Percentiles rank a stretch among this genome's conserved stretches.
Conservation (phyloP, 2,113 vertebrate genomes). For the Muscicapa adusta region DNA sequence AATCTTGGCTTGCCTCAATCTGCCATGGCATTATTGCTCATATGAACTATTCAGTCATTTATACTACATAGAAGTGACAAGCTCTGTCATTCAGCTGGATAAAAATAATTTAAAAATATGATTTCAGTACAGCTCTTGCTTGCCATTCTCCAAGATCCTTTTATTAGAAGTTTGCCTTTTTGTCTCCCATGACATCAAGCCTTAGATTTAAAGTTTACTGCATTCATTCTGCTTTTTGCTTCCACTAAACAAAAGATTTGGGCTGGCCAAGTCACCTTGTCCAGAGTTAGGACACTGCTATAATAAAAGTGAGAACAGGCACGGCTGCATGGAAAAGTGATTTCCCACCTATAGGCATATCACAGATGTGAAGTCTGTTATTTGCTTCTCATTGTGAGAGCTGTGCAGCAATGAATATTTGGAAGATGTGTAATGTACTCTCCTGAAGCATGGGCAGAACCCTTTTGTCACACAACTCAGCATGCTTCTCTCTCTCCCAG, state of each 20-base stretch:
- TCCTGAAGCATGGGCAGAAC: not conserved
- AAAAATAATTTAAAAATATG: conserved; percentile 11
- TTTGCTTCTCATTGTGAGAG: not conserved
- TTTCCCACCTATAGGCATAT: not conserved
- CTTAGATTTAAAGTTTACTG: not conserved
- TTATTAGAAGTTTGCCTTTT: not conserved
- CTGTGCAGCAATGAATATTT: not conserved
- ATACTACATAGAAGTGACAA: not conserved
- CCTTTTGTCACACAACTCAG: not conserved
- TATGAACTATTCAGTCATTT: conserved; percentile 31
- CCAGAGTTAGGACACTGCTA: not conserved
- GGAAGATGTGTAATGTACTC: not conserved
- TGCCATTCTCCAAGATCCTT: not conserved
- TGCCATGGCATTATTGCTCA: conserved; percentile 14
- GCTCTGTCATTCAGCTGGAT: conserved; percentile 25
- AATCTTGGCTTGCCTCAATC: conserved; percentile 15
- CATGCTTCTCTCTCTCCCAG: not conserved
- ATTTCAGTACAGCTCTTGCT: not conserved
- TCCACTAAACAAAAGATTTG: not conserved
- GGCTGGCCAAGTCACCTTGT: not conserved
- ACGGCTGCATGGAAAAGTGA: not conserved
- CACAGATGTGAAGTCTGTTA: not conserved
- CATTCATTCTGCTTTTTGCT: not conserved
- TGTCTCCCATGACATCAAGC: not conserved
- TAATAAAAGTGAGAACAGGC: not conserved